A percentile compares a stretch with the other conserved stretches of the same genome.
These are phyloP conservation scores for Rhabdomys pumilio DNA, from an alignment of 2,797 vertebrate species.

Conservation along the genomic window DNA sequence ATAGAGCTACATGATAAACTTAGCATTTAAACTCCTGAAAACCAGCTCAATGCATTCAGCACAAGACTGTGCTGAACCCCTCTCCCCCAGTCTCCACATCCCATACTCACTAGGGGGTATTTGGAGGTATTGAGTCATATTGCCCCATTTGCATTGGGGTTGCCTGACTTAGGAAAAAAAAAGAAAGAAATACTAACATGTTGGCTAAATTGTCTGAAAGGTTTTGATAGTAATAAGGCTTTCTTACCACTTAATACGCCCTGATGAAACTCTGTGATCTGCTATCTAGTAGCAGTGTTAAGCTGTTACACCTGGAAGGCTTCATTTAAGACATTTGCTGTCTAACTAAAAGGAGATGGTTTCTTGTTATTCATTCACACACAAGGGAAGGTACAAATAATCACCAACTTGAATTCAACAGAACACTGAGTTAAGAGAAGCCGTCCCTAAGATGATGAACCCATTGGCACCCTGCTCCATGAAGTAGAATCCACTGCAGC, in stretches of 20 bases:
- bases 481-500: conserved; percentile 60
- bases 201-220: conserved; percentile 54
- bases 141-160: neutral
- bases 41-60: neutral
- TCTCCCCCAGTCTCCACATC: neutral
- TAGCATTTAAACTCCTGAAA: neutral
- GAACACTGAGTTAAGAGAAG: conserved; percentile 59
- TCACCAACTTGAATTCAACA: neutral
- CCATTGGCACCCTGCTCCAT: conserved; percentile 69
- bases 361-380: conserved; percentile 48
- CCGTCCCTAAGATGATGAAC: conserved; percentile 43
- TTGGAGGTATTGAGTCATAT: neutral
- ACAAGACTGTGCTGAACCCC: neutral
- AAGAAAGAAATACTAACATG: conserved; percentile 33
- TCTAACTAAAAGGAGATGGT: conserved; percentile 43
- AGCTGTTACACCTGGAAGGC: neutral
- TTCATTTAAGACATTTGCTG: conserved; percentile 41
- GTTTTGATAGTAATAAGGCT: conserved; percentile 31
- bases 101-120: neutral
- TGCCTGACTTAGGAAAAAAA: neutral
- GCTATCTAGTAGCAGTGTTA: neutral
- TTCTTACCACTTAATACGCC: conserved; percentile 43
- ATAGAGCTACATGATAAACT: neutral
- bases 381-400: conserved; percentile 38
- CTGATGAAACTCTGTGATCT: conserved; percentile 5